Evolutionary conservation across 2,888 invertebrate species (phyloP).

Genomic region (Noctuana brunneofusca): DNA sequence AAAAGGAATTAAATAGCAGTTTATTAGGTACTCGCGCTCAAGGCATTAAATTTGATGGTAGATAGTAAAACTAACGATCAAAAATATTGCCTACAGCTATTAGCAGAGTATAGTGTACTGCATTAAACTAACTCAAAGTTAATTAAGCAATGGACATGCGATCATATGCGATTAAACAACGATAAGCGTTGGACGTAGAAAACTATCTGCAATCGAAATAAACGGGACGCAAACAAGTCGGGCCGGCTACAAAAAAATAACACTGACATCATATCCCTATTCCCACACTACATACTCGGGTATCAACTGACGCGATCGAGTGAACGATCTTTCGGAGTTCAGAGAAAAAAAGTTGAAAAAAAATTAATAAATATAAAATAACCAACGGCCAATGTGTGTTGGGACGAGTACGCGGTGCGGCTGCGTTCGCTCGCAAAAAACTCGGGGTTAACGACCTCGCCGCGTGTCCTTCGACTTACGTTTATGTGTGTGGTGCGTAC

Average conservation of each 20-base stretch:
- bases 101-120: background rate
- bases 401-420: conserved; percentile 69
- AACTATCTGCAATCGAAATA: conserved; percentile 45
- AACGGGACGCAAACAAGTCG: conserved; percentile 52
- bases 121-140: conserved; percentile 19
- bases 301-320: conserved; percentile 59
- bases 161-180: conserved; percentile 19
- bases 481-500: conserved; percentile 66
- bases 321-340: conserved; percentile 65
- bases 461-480: conserved; percentile 74
- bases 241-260: conserved; percentile 46
- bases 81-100: conserved; percentile 13
- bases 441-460: conserved; percentile 74
- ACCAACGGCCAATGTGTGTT: conserved; percentile 74
- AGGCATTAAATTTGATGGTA: conserved; percentile 6
- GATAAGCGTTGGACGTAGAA: conserved; percentile 22
- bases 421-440: conserved; percentile 76
- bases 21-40: conserved; percentile 1
- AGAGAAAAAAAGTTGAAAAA: conserved; percentile 52
- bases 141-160: conserved; percentile 29
- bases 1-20: background rate
- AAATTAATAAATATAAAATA: conserved; percentile 45
- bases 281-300: conserved; percentile 59
- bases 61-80: conserved; percentile 15
- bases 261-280: conserved; percentile 70